These are phyloP conservation scores for Sphecodes monilicornis DNA, from an alignment of 2,888 invertebrate species.

Conservation along the genomic window DNA sequence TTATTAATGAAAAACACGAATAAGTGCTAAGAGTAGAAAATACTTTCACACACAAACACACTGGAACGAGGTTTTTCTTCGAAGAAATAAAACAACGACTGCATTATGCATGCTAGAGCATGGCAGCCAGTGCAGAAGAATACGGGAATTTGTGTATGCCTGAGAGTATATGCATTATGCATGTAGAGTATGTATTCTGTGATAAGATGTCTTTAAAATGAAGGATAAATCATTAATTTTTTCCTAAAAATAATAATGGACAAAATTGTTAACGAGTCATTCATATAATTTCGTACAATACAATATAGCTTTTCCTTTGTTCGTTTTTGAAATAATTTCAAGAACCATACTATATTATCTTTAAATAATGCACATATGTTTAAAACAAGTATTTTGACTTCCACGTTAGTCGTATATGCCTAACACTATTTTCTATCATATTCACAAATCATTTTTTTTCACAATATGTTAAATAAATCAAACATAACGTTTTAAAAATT, in stretches of 20 bases:
- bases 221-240: not conserved
- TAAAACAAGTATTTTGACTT: not conserved
- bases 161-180: not conserved
- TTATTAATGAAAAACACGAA: not conserved
- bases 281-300: not conserved
- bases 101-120: slow-evolving; percentile 5
- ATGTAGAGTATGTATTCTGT: not conserved
- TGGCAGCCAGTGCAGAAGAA: not conserved
- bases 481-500: no score
- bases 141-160: not conserved
- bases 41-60: not conserved
- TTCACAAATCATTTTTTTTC: not conserved
- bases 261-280: not conserved
- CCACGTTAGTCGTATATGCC: no score
- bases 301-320: not conserved
- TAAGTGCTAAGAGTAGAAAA: not conserved
- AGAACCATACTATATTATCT: not conserved
- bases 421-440: not conserved
- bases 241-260: not conserved
- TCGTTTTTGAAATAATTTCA: not conserved
- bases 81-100: not conserved
- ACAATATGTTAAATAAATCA: not conserved
- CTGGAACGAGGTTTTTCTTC: not conserved
- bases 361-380: not conserved
- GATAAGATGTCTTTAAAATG: not conserved